Evolutionary conservation across 2,113 vertebrate species (phyloP), one percentile per base, ranked within the genome.

Genomic region (Pardalotus punctatus): DNA sequence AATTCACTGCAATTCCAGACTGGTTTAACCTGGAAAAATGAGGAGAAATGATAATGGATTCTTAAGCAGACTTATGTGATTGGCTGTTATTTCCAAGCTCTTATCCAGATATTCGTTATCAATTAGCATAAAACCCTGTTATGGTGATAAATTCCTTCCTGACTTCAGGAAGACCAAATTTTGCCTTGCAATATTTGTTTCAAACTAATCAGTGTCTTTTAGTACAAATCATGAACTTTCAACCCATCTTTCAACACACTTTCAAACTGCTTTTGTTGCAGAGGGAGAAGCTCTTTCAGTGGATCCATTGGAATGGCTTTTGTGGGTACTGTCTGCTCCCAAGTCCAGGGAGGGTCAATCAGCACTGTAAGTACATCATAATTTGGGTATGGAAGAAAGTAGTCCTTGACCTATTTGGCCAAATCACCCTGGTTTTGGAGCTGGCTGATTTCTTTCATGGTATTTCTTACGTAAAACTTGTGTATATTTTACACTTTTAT

Each of bases 231-330:
- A 8, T 9, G 13, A 83, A 58, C 19, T 56, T 86, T 47, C 43
- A 81, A 18, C 19, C 27, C 11, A 17, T 42, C 53, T 86, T 54
- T 54, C 70, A 67, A 29, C 36, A 53, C 0, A 31, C 22, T 36
- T 85, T 31, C 66, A 56, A 88, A 76, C 71, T 86, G 74, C 36
- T 93, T 72, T 65, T 91, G 47, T 65, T 97, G 27, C 90, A 99
- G 99, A 66, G 98, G 98, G 45, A 97, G 42, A 60, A 1, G 33
- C 1, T 2, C 98, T 2, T 99, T 97, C 20, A 76, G 57, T n/a
- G 69, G 91, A 3, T 60, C 98, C 12, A 81, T 99, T 67, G 99
- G 99, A 14, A 99, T 99, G 98, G 99, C 99, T 78, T 99, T 98
- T 48, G 98, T 98, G 70, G 98, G 99, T 5, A 97, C 98, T 0